A percentile compares a stretch with the other conserved stretches of the same genome.
These are phyloP conservation scores for Cephalotes varians DNA, from an alignment of 2,888 invertebrate genomes.

Conservation along the genomic window DNA sequence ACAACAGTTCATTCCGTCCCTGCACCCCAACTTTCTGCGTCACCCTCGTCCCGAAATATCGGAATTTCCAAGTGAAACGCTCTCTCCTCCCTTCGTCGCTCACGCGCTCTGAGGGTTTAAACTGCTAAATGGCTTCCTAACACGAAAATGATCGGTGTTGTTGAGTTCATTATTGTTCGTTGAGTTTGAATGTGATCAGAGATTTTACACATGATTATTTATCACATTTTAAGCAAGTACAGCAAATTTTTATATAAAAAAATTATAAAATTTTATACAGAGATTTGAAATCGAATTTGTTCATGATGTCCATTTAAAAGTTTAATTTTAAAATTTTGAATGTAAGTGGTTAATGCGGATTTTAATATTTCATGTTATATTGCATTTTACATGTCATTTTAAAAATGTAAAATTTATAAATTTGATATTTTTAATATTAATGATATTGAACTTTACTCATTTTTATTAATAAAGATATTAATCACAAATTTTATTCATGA, in stretches of 20 bases:
- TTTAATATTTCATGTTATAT: conserved; percentile 38
- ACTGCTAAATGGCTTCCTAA: conserved; percentile 53
- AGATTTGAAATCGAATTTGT: background rate
- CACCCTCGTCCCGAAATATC: conserved; percentile 55
- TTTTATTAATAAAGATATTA: conserved; percentile 32
- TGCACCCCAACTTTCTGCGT: conserved; percentile 42
- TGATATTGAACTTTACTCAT: background rate
- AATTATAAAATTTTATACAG: conserved; percentile 37
- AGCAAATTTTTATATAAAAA: background rate
- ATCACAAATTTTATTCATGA: background rate
- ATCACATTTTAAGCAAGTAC: background rate
- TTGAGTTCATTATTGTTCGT: conserved; percentile 47
- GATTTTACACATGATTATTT: conserved; percentile 13
- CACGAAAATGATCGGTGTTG: conserved; percentile 46
- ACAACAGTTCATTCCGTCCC: conserved; percentile 82
- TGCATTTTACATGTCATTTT: conserved; percentile 17
- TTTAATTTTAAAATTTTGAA: conserved; percentile 24
- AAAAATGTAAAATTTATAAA: conserved; percentile 26
- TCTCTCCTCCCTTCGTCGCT: conserved; percentile 36
- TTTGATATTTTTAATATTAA: conserved; percentile 18
- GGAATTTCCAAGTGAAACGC: conserved; percentile 48
- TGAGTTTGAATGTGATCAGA: background rate
- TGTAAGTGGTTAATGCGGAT: conserved; percentile 9
- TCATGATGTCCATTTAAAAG: conserved; percentile 23
- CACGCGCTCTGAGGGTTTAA: conserved; percentile 32